Percentiles rank a stretch among this genome's conserved stretches.
Conservation (phyloP, 2,113 vertebrate species). For the Circaetus gallicus region DNA sequence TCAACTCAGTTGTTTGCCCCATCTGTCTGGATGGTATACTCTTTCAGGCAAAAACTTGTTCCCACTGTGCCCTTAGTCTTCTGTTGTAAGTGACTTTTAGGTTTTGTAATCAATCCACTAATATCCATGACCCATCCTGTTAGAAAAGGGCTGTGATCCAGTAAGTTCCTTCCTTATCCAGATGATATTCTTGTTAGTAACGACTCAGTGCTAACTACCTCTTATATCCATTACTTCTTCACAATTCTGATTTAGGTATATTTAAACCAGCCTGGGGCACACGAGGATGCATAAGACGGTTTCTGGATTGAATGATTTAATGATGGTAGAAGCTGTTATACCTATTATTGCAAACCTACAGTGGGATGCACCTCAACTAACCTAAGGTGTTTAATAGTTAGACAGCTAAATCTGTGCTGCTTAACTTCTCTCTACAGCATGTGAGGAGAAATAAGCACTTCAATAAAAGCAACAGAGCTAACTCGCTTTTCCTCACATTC, state of each 20-base stretch:
- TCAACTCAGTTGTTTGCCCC: conserved; percentile 23
- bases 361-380: not conserved
- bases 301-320: not conserved
- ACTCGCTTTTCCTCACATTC: not conserved
- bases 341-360: not conserved
- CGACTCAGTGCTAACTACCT: not conserved
- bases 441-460: not conserved
- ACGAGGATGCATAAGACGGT: not conserved
- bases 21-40: not conserved
- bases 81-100: not conserved
- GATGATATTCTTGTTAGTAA: not conserved
- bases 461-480: not conserved
- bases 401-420: not conserved
- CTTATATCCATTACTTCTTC: not conserved
- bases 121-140: not conserved
- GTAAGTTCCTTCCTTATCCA: not conserved
- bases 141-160: not conserved
- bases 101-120: conserved; percentile 11
- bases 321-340: not conserved
- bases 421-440: not conserved
- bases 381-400: not conserved
- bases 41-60: not conserved
- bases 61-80: not conserved
- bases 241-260: not conserved
- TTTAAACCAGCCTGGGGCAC: not conserved